Evolutionary conservation across 2,888 invertebrate species (phyloP), one percentile per base, ranked within the genome.

Genomic region (Chrysolina americana): DNA sequence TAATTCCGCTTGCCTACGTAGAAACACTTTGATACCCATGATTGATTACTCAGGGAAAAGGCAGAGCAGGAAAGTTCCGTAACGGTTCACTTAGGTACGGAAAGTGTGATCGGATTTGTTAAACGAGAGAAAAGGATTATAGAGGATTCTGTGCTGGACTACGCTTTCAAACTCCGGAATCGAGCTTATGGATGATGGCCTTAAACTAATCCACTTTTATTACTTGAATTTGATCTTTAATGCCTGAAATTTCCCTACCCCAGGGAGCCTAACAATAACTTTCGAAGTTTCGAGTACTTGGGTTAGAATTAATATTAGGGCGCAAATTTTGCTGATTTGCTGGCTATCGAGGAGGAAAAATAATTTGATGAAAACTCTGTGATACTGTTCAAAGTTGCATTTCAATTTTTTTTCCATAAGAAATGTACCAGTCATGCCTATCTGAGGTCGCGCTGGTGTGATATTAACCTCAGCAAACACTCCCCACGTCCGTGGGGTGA

Each of bases 81-180:
- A 83, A 83, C 82, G 82, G 80, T 81, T 80, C 81, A 81, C 78
- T 80, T 81, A 82, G 83, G 82, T 83, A 83, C 83, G 83, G 85
- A 85, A 86, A 85, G 85, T 86, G 85, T 84, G 85, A 86, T 87
- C 85, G 86, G 86, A 86, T 87, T 86, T 86, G 85, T 83, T 86
- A 86, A 87, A 86, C 85, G 84, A 85, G 83, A 84, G 84, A 85
- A 84, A 84, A 83, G 83, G 86, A 86, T 86, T 86, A 86, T 81
- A 84, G 81, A 75, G 83, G 85, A 84, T 84, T 81, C 82, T 76
- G 76, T 59, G 79, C 81, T 78, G 82, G 83, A 83, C 84, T 77
- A 81, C 79, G 81, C 82, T 82, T 77, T 77, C 80, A 74, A 80
- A 80, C 82, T 79, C 73, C 78, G 76, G 76, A 81, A 83, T 81